Evolutionary conservation across 2,888 invertebrate species (phyloP), one percentile per base, ranked within the genome.

Genomic region (Clanis bilineata): DNA sequence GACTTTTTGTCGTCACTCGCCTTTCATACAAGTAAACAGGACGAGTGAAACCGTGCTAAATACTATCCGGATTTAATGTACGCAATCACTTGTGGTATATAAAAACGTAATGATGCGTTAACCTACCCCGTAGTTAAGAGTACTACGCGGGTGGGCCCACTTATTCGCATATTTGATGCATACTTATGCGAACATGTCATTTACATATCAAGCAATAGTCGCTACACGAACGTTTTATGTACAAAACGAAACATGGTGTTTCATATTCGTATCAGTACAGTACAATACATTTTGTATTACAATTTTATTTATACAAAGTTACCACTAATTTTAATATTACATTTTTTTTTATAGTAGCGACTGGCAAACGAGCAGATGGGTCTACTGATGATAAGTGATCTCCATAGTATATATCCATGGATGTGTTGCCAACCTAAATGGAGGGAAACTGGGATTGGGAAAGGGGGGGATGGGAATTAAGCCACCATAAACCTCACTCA

Each of bases 121-220:
- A 38, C 21, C 47, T 51, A 39, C 38, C 47, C 58, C 23, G 58
- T 63, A 62, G 61, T 61, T 23, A 68, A 65, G 61, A 66, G 67
- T 61, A 63, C 75, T 62, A 45, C 63, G 66, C 69, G 74, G 77
- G 79, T 79, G 79, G 79, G 64, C 76, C 43, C 59, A 63, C 57
- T 66, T 67, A 60, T 61, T 64, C 62, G 68, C 66, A 70, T 65
- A 73, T 67, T 67, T 58, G 65, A 65, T 66, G 61, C 70, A 68
- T 70, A 71, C 65, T 71, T 69, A 64, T 61, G 65, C 67, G 66
- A 68, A 70, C 72, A 68, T 72, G 71, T 73, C 67, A 73, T 73
- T 73, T 73, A 74, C 70, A 70, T 74, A 65, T 63, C 64, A 65
- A 71, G 69, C 65, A 66, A 70, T 65, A 63, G 61, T 69, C 65